Evolutionary conservation across 2,888 invertebrate species (phyloP).

Genomic region (Prenolepis imparis): DNA sequence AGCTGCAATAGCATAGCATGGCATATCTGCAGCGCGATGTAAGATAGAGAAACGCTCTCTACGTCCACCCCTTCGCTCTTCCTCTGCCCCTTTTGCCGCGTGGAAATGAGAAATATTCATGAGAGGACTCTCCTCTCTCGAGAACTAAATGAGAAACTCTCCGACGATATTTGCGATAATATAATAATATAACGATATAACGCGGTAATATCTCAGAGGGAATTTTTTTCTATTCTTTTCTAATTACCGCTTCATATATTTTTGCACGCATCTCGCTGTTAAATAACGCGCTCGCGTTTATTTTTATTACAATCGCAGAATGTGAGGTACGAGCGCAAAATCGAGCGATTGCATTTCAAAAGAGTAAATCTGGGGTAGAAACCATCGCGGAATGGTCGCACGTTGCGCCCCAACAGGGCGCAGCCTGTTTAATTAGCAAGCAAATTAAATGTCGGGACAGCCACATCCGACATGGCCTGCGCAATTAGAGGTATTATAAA

Average conservation of each 20-base stretch:
- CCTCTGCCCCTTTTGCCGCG: background rate
- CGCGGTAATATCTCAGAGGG: background rate
- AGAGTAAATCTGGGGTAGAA: background rate
- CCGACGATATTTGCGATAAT: conserved; percentile 1
- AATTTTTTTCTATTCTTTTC: background rate
- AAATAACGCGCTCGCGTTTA: background rate
- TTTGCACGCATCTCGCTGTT: background rate
- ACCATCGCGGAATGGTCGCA: conserved; percentile 10
- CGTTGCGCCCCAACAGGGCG: conserved; percentile 39
- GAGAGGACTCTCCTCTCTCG: conserved; percentile 23
- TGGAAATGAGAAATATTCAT: conserved; percentile 54
- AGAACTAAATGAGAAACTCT: conserved; percentile 17
- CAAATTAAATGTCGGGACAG: conserved; percentile 80
- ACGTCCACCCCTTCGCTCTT: too few relatives aligned
- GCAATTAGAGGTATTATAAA: conserved; percentile 84
- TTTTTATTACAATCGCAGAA: background rate
- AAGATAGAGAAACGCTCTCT: conserved; percentile 43
- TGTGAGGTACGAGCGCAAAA: background rate
- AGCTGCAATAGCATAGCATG: conserved; percentile 23
- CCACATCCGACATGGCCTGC: conserved; percentile 75
- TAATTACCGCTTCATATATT: background rate
- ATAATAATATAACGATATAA: background rate
- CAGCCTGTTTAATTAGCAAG: conserved; percentile 81
- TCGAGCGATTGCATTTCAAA: conserved; percentile 15
- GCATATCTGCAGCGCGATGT: conserved; percentile 30